These are phyloP conservation scores for Penaeus chinensis DNA, from an alignment of 1,140 invertebrate genomes.

Conservation along the genomic window DNA sequence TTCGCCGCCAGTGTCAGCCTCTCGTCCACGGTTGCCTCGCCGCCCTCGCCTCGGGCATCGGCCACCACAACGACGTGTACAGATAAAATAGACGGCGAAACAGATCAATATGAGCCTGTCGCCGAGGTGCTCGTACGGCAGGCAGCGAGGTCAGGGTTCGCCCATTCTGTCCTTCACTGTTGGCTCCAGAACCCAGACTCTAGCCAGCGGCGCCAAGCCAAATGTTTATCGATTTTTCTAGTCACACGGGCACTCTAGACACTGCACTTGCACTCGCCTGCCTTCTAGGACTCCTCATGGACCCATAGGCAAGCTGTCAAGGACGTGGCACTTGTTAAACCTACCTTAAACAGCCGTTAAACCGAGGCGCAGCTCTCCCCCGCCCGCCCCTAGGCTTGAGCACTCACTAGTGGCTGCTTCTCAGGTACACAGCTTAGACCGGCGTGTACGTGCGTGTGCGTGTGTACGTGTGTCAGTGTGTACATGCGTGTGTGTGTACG, in stretches of 20 bases:
- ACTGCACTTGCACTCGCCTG: not conserved
- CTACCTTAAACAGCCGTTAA: slow-evolving; percentile 39
- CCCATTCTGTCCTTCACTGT: slow-evolving; percentile 47
- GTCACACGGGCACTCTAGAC: not conserved
- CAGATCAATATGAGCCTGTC: not conserved
- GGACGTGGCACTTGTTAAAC: not conserved
- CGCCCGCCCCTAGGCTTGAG: slow-evolving; percentile 46
- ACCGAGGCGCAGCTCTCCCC: slow-evolving; percentile 37
- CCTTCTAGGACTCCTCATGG: not conserved
- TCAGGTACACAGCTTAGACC: slow-evolving; percentile 1
- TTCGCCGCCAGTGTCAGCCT: no score
- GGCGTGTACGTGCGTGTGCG: not conserved
- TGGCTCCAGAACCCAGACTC: slow-evolving; percentile 41
- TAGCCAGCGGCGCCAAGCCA: slow-evolving; percentile 47
- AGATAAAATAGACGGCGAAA: not conserved
- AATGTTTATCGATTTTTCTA: slow-evolving; percentile 34
- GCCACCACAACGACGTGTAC: not conserved
- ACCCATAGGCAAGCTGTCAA: not conserved
- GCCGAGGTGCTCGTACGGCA: slow-evolving; percentile 25
- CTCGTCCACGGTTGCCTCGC: no score
- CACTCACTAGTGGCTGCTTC: slow-evolving; percentile 42
- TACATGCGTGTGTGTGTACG: slow-evolving; percentile 12
- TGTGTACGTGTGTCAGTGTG: slow-evolving; percentile 12
- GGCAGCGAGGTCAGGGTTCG: slow-evolving; percentile 44
- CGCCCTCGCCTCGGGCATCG: not conserved